Evolutionary conservation across 2,888 invertebrate genomes (phyloP).

Genomic region (Tubulanus polymorphus): DNA sequence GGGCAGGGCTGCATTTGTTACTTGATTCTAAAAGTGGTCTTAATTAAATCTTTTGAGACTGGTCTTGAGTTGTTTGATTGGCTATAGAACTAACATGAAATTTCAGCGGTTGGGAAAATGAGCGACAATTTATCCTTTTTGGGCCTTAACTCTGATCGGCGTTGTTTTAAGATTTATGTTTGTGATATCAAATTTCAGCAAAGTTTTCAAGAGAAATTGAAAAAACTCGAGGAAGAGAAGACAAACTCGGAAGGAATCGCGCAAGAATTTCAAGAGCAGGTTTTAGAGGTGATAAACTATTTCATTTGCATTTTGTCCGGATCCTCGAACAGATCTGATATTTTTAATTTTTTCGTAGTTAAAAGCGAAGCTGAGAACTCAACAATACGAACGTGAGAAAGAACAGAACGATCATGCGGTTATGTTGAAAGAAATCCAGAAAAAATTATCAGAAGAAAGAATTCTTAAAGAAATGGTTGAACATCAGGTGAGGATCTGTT

Average conservation of each 20-base stretch:
- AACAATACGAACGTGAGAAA: conserved; percentile 76
- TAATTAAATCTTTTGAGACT: no score
- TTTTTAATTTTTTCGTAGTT: conserved; percentile 23
- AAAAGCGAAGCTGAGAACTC: conserved; percentile 62
- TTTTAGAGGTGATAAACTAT: conserved; percentile 32
- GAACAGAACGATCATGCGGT: conserved; percentile 73
- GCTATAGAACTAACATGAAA: no score
- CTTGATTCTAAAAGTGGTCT: no score
- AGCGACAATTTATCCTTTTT: no score
- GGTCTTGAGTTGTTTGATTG: no score
- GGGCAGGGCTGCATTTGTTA: no score
- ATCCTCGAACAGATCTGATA: neutral
- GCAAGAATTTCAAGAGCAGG: conserved; percentile 28
- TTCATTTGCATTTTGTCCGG: no score
- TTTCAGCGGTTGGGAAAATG: no score
- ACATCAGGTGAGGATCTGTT: conserved; percentile 55
- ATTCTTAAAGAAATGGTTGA: conserved; percentile 72
- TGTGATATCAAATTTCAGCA: conserved; percentile 42
- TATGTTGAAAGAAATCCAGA: conserved; percentile 76
- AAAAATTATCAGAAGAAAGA: conserved; percentile 70
- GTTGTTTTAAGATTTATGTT: no score
- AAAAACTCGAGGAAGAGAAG: conserved; percentile 30
- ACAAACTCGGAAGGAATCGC: conserved; percentile 25
- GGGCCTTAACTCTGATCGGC: no score
- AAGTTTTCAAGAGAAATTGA: conserved; percentile 50